These are phyloP conservation scores for Crenuchus spilurus DNA, from an alignment of 2,797 vertebrate species.

Conservation along the genomic window DNA sequence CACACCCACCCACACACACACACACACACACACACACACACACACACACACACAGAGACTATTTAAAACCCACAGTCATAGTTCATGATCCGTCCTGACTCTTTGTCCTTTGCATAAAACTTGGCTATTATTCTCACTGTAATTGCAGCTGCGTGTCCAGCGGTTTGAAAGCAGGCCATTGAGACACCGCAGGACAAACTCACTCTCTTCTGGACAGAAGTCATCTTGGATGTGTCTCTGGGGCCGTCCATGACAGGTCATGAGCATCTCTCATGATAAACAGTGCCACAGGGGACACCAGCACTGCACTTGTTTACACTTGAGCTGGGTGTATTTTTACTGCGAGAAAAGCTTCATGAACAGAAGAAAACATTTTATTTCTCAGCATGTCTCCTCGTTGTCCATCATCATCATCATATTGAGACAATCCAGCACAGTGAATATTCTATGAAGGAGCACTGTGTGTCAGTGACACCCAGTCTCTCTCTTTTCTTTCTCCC, in stretches of 20 bases:
- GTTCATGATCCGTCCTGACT: conserved; percentile 42
- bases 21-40: conserved; percentile 3
- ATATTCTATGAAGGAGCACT: conserved; percentile 22
- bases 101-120: conserved; percentile 39
- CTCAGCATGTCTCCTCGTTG: neutral
- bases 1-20: neutral
- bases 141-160: conserved; percentile 33
- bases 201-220: conserved; percentile 15
- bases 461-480: no score
- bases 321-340: neutral
- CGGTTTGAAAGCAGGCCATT: conserved; percentile 47
- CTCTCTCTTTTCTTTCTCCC: neutral
- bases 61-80: conserved; percentile 41
- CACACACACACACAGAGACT: conserved; percentile 7
- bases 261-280: conserved; percentile 34
- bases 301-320: neutral
- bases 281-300: neutral
- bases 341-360: neutral
- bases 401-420: conserved; percentile 20
- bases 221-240: conserved; percentile 23
- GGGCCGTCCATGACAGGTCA: conserved; percentile 11
- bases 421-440: conserved; percentile 29
- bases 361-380: conserved; percentile 9
- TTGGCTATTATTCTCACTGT: conserved; percentile 45
- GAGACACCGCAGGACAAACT: conserved; percentile 35